A percentile compares a stretch with the other conserved stretches of the same genome.
phyloP scores from a whole-genome alignment of 1,140 invertebrate genomes.

The Myzus persicae region DNA sequence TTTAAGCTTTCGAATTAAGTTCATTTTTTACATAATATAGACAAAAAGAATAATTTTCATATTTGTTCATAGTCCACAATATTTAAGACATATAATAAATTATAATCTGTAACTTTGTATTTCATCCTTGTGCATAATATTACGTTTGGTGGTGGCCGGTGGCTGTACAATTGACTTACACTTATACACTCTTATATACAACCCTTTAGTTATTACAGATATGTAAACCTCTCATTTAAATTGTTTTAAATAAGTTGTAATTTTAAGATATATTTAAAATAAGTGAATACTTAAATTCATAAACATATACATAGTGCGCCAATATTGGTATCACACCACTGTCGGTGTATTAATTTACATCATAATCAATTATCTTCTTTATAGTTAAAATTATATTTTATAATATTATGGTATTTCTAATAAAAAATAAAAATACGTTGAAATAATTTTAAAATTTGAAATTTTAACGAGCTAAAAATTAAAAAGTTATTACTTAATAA shows the following conservation, averaged over 20 bases:
- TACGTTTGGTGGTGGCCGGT: background rate
- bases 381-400: background rate
- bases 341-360: background rate
- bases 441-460: background rate
- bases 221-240: background rate
- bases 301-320: background rate
- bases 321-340: background rate
- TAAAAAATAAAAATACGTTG: background rate
- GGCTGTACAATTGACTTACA: background rate
- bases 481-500: background rate
- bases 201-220: background rate
- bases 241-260: background rate
- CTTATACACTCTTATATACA: background rate
- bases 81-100: too few relatives aligned
- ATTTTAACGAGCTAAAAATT: background rate
- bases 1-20: background rate
- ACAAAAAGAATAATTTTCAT: background rate
- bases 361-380: background rate
- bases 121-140: background rate
- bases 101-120: too few relatives aligned
- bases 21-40: background rate
- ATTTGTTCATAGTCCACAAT: too few relatives aligned
- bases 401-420: background rate
- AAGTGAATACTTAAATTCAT: background rate
- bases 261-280: background rate